Conservation (phyloP, 2,888 invertebrate genomes). For the Campoplex nolae region DNA sequence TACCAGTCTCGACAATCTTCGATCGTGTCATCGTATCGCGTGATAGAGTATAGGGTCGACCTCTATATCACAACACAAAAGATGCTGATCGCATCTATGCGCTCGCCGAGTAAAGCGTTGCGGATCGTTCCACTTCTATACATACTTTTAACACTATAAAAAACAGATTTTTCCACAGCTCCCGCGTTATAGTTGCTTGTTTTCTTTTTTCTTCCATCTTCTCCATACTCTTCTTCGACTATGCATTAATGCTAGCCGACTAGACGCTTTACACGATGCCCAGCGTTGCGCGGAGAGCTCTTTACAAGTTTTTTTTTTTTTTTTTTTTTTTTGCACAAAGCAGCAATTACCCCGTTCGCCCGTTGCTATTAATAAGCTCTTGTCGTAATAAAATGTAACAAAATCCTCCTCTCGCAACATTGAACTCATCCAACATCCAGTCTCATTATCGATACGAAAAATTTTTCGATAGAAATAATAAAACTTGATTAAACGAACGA, state of each 20-base stretch:
- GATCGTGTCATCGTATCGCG: slow-evolving; percentile 3
- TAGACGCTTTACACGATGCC: slow-evolving; percentile 47
- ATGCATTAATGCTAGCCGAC: slow-evolving; percentile 49
- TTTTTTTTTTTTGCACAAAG: slow-evolving; percentile 22
- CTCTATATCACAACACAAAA: slow-evolving; percentile 1
- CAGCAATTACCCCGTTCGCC: slow-evolving; percentile 22
- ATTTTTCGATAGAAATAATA: background rate
- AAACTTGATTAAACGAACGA: background rate
- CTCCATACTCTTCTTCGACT: background rate
- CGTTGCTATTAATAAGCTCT: slow-evolving; percentile 50
- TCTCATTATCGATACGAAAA: background rate
- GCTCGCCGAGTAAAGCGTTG: slow-evolving; percentile 48
- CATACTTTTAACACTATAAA: slow-evolving; percentile 33
- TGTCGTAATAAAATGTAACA: slow-evolving; percentile 37
- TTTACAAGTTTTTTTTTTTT: slow-evolving; percentile 28
- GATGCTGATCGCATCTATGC: slow-evolving; percentile 58
- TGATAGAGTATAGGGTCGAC: background rate
- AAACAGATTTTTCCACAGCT: slow-evolving; percentile 17
- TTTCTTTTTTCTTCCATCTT: slow-evolving; percentile 10
- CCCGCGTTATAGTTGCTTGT: background rate
- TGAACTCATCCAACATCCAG: background rate
- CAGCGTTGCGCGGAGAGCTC: slow-evolving; percentile 41
- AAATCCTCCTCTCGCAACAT: background rate
- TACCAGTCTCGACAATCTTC: slow-evolving; percentile 3
- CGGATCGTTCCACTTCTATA: slow-evolving; percentile 53